A percentile compares a stretch with the other conserved stretches of the same genome.
Evolutionary conservation across 1,140 invertebrate genomes (phyloP).

Genomic region (Alviniconcha marisindica): DNA sequence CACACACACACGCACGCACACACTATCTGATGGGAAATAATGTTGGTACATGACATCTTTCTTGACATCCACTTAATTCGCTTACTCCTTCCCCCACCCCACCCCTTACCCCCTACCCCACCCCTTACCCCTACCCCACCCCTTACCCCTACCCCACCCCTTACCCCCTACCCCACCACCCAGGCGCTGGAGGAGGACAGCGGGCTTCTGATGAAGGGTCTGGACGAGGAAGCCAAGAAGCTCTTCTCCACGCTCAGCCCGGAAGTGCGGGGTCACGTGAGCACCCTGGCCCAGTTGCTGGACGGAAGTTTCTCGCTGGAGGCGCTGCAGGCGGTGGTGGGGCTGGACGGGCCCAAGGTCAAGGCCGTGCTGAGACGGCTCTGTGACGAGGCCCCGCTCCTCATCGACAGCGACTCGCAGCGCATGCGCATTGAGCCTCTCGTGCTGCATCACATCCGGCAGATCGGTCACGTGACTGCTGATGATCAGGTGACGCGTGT

Average conservation of each 20-base stretch:
- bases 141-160: no score
- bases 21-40: no score
- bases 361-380: constrained; percentile 4
- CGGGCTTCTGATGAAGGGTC: background rate
- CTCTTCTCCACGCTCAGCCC: constrained; percentile 13
- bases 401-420: constrained; percentile 2
- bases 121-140: no score
- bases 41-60: no score
- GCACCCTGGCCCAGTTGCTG: constrained; percentile 5
- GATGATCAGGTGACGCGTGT: constrained; percentile 28
- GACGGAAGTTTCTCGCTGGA: constrained; percentile 30
- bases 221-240: background rate
- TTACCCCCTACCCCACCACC: no score
- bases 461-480: constrained; percentile 27
- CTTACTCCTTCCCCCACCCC: no score
- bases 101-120: no score
- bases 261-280: constrained; percentile 21
- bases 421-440: constrained; percentile 27
- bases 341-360: background rate
- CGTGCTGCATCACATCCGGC: constrained; percentile 28
- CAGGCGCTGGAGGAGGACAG: constrained; percentile 20
- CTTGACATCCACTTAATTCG: no score
- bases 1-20: no score
- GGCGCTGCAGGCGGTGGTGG: background rate
- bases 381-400: constrained; percentile 4